Evolutionary conservation across 2,113 vertebrate species (phyloP).

Genomic region (Hystrix cristata): DNA sequence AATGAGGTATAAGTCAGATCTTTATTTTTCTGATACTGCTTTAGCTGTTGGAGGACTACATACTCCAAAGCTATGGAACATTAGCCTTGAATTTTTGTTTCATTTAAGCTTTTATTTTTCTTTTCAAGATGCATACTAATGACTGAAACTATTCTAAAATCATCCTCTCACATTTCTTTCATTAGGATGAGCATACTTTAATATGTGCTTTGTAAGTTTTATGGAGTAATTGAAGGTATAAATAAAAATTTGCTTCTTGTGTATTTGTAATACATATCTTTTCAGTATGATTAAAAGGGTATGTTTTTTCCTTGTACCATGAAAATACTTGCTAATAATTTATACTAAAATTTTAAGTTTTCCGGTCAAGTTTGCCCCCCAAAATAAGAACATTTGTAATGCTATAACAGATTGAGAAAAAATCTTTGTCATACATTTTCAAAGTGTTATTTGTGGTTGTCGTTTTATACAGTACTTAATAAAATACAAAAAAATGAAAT

Average conservation of each 20-base stretch:
- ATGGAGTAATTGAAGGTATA: not conserved
- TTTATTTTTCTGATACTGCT: not conserved
- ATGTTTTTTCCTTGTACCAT: not conserved
- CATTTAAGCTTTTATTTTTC: not conserved
- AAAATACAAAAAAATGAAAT: not conserved
- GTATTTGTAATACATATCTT: not conserved
- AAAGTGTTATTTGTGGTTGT: not conserved
- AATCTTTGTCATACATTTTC: not conserved
- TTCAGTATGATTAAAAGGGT: not conserved
- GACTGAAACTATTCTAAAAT: not conserved
- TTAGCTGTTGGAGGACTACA: not conserved
- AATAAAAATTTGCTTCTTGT: not conserved
- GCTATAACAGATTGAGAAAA: not conserved
- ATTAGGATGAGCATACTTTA: not conserved
- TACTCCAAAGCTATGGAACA: not conserved
- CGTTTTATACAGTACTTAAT: not conserved
- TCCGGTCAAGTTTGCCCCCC: not conserved
- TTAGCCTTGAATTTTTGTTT: not conserved
- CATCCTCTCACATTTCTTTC: not conserved
- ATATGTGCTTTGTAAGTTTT: not conserved
- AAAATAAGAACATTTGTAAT: not conserved
- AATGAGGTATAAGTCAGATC: not conserved
- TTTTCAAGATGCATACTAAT: not conserved
- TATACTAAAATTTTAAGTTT: not conserved
- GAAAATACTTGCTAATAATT: not conserved